Evolutionary conservation across 2,113 vertebrate genomes (phyloP).

Genomic region (Notothenia coriiceps): DNA sequence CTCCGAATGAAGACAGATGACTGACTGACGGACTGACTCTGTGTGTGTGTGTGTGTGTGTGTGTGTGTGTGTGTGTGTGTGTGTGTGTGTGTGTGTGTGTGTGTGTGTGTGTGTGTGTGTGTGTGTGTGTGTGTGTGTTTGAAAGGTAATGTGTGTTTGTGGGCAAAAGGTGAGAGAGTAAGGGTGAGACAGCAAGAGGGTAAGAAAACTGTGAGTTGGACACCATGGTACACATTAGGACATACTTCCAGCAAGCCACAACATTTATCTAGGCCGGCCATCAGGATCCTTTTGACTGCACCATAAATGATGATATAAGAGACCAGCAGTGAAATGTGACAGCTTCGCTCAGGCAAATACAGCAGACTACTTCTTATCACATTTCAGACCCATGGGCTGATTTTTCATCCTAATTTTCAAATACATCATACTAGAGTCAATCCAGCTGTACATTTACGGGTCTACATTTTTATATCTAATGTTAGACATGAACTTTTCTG

Average conservation of each 20-base stretch:
- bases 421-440: constrained; percentile 12
- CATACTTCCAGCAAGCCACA: constrained; percentile 40
- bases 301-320: constrained; percentile 53
- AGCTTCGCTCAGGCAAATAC: constrained; percentile 32
- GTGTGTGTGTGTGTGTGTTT: constrained; percentile 9
- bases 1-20: constrained; percentile 71
- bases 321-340: constrained; percentile 51
- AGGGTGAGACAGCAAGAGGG: constrained; percentile 13
- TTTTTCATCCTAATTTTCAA: constrained; percentile 37
- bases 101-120: too few species aligned
- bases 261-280: constrained; percentile 53
- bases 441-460: constrained; percentile 3
- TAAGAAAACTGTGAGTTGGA: constrained; percentile 31
- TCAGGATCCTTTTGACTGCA: constrained; percentile 38
- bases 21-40: constrained; percentile 3
- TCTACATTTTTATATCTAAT: constrained; percentile 3
- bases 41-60: constrained; percentile 23
- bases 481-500: constrained; percentile 31
- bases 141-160: neutral
- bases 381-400: constrained; percentile 52
- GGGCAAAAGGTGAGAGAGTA: constrained; percentile 16
- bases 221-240: constrained; percentile 50
- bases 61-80: constrained; percentile 17
- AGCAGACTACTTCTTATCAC: constrained; percentile 20
- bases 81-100: too few species aligned